A percentile compares a stretch with the other conserved stretches of the same genome.
These are phyloP conservation scores for Elmis aenea DNA, from an alignment of 2,888 invertebrate species.

Conservation along the genomic window DNA sequence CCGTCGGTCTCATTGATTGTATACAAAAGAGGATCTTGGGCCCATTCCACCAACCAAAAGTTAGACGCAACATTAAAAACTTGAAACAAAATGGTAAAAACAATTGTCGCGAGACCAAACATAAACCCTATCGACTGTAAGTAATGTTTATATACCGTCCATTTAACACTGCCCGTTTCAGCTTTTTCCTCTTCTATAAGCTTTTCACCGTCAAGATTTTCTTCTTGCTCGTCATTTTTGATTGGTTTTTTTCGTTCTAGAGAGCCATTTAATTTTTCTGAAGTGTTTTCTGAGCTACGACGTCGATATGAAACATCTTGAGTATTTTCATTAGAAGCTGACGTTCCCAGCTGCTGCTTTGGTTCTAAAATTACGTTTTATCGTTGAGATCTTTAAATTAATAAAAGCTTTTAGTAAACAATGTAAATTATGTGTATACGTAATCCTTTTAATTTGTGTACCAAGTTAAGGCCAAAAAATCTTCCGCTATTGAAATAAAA, in stretches of 20 bases:
- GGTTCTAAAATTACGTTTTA: too few species aligned
- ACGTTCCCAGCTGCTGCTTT: slow-evolving; percentile 68
- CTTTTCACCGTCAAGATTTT: slow-evolving; percentile 55
- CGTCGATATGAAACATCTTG: too few species aligned
- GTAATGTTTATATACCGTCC: slow-evolving; percentile 85
- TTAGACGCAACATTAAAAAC: slow-evolving; percentile 82
- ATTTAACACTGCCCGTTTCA: slow-evolving; percentile 89
- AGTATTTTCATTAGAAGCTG: slow-evolving; percentile 59
- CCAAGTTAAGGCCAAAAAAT: too few species aligned
- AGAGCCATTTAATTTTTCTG: slow-evolving; percentile 45
- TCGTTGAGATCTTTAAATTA: too few species aligned
- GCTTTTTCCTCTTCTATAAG: slow-evolving; percentile 87
- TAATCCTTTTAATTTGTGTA: too few species aligned
- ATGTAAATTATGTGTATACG: too few species aligned
- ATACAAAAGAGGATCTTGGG: slow-evolving; percentile 60
- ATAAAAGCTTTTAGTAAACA: too few species aligned
- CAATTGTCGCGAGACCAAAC: slow-evolving; percentile 65
- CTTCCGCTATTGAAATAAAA: too few species aligned
- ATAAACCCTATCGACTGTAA: slow-evolving; percentile 77
- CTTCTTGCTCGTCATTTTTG: slow-evolving; percentile 32
- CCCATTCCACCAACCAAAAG: slow-evolving; percentile 80
- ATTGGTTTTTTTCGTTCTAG: slow-evolving; percentile 46
- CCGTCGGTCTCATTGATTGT: slow-evolving; percentile 50
- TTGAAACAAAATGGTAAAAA: slow-evolving; percentile 78
- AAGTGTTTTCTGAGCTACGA: slow-evolving; percentile 62